Evolutionary conservation across 2,113 vertebrate species (phyloP), one percentile per base, ranked within the genome.

Genomic region (Brachypodius melanocephalos): DNA sequence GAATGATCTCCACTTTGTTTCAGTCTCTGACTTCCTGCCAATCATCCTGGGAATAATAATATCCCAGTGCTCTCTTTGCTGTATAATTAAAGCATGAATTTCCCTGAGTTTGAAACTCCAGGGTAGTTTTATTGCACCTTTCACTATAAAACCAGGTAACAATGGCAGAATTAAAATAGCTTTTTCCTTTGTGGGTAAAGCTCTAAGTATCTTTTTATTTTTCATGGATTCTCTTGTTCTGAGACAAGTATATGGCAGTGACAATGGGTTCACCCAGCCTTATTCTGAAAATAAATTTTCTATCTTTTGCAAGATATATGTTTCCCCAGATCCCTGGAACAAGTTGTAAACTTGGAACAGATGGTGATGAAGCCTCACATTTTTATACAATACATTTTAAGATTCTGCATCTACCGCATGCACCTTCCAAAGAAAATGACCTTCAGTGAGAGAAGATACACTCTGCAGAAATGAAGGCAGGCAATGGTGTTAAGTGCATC

Each of bases 271-370:
- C 93, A 96, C 93, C 88, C 93, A 94, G 96, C 84, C 94, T 95
- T 96, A 95, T 91, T 96, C 93, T 98, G 92, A 96, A 97, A 98
- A 97, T 96, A 97, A 97, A 95, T 98, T 96, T 96, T 97, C 97
- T 96, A 92, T 98, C 94, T 97, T 97, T 97, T 96, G 95, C 89
- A 94, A 97, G 98, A 98, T 97, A 98, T 98, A 98, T 97, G 97
- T 97, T 86, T 95, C 98, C 97, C 97, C 84, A 97, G 98, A 97
- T 98, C 96, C 96, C 95, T 88, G 92, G 94, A 97, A 97, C 96
- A 97, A 96, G 96, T 96, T 98, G 95, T 97, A 98, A 98, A 98
- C 97, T 97, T 97, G 94, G 97, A 98, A 98, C 97, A 98, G 97
- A 98, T 98, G 97, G 97, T 95, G 96, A 98, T 98, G 97, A 98